phyloP scores from a whole-genome alignment of 2,797 vertebrate species.

The Clarias fuscus region DNA sequence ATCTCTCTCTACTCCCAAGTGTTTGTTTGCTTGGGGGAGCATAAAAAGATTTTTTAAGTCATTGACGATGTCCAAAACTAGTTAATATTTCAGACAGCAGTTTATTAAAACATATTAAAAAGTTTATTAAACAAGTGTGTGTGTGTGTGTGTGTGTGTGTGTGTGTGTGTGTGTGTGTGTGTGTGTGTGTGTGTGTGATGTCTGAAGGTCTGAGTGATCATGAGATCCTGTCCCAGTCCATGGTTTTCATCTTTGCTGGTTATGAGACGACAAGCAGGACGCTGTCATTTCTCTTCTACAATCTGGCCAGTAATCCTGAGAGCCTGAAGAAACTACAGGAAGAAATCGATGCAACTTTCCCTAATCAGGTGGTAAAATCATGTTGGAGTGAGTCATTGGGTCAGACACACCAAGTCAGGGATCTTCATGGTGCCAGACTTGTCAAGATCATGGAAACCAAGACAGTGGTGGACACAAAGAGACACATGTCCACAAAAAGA shows the following conservation, averaged over 20 bases:
- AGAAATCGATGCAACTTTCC: slow-evolving; percentile 74
- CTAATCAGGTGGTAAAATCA: slow-evolving; percentile 69
- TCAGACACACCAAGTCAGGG: background rate
- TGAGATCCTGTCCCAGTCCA: slow-evolving; percentile 78
- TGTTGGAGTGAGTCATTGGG: background rate
- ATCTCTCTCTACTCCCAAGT: too few species aligned
- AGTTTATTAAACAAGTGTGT: background rate
- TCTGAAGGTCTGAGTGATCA: slow-evolving; percentile 74
- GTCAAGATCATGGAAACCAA: too few species aligned
- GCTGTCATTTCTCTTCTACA: slow-evolving; percentile 64
- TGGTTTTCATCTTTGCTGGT: slow-evolving; percentile 77
- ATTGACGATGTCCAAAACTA: too few species aligned
- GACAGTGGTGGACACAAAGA: too few species aligned
- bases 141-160: slow-evolving; percentile 16
- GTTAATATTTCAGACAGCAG: too few species aligned
- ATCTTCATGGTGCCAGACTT: background rate
- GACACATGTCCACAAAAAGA: too few species aligned
- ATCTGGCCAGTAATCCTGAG: slow-evolving; percentile 73
- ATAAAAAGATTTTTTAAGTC: too few species aligned
- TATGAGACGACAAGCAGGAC: slow-evolving; percentile 77
- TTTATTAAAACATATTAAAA: too few species aligned
- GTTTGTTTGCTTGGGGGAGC: too few species aligned
- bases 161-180: slow-evolving; percentile 14
- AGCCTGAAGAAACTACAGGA: slow-evolving; percentile 75
- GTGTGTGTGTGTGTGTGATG: slow-evolving; percentile 5